Evolutionary conservation across 2,113 vertebrate species (phyloP).

Genomic region (Herpetotheres cachinnans): DNA sequence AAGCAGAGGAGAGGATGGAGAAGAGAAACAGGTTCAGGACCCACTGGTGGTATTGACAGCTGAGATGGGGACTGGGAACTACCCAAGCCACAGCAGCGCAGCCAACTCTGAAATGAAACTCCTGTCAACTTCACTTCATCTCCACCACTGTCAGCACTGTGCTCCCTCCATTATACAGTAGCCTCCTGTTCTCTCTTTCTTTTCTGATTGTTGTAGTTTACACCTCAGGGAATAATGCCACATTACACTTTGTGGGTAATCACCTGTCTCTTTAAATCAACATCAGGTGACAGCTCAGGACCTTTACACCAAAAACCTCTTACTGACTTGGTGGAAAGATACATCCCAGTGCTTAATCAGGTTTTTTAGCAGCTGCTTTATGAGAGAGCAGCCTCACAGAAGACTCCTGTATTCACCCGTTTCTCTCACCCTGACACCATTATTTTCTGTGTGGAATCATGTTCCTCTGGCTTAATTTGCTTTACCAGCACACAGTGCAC

Average conservation of each 20-base stretch:
- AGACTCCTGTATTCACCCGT: background rate
- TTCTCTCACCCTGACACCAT: background rate
- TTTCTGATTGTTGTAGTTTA: background rate
- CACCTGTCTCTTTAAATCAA: slow-evolving; percentile 44
- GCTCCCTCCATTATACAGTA: background rate
- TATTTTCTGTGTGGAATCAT: background rate
- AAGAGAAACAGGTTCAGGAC: background rate
- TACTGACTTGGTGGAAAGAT: background rate
- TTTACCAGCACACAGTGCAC: background rate
- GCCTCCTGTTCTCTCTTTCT: background rate
- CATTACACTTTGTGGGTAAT: slow-evolving; percentile 41
- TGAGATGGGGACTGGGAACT: background rate
- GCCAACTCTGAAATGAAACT: background rate
- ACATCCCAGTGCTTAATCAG: background rate
- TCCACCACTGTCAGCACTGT: background rate
- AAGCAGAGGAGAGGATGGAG: background rate
- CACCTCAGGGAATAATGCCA: slow-evolving; percentile 30
- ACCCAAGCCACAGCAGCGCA: background rate
- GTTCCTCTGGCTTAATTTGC: background rate
- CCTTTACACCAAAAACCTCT: background rate
- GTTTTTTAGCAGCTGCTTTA: background rate
- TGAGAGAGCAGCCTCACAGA: background rate
- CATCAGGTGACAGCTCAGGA: background rate
- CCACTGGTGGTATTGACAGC: background rate
- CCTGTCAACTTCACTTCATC: background rate